phyloP scores from a whole-genome alignment of 2,113 vertebrate genomes.

The pig (Sus scrofa) region T2T-Sscrofa CM000820.6:117836001-117836500 shows the following conservation, averaged over 20 bases:
- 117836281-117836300: background rate
- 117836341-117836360: conserved; percentile 40
- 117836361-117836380: background rate
- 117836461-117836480: conserved; percentile 84
- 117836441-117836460: conserved; percentile 72
- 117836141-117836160: too few relatives aligned
- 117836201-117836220: background rate
- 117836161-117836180: too few relatives aligned
- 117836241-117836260: background rate
- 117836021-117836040: background rate
- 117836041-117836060: background rate
- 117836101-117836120: background rate
- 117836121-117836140: background rate
- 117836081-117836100: background rate
- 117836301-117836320: background rate
- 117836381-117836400: background rate
- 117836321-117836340: background rate
- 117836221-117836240: background rate
- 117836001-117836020: background rate
- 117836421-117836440: background rate
- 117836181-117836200: background rate
- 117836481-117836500: conserved; percentile 77
- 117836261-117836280: background rate
- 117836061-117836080: conserved; percentile 6
- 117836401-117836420: background rate